Evolutionary conservation across 92 coral and sea anemone genomes (phyloP).

Genomic region (Zoanthus sociatus): DNA sequence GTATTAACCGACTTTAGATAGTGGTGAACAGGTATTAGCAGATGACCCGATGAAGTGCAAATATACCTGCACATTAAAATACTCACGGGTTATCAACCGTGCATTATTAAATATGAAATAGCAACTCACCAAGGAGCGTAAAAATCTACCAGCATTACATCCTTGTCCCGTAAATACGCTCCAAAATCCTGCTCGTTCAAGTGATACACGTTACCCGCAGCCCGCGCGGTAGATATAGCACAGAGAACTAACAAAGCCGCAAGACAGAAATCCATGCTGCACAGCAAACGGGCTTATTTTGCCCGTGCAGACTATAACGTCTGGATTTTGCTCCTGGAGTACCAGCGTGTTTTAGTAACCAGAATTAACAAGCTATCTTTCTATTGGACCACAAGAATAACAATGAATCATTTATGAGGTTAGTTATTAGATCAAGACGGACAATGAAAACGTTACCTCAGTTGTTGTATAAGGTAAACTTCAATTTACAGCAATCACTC

Average conservation of each 20-base stretch:
- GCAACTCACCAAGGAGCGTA: conserved; percentile 94
- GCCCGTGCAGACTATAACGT: conserved; percentile 29
- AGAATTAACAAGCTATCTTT: neutral
- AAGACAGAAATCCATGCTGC: conserved; percentile 39
- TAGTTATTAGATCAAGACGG: conserved; percentile 35
- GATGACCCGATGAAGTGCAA: neutral
- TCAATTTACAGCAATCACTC: conserved; percentile 37
- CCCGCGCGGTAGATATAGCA: conserved; percentile 10
- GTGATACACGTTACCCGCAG: conserved; percentile 71
- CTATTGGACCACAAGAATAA: conserved; percentile 7
- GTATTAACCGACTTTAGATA: neutral
- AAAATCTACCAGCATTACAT: conserved; percentile 95
- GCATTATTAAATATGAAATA: neutral
- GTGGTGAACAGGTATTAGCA: neutral
- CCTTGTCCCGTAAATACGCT: conserved; percentile 81
- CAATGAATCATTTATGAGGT: neutral
- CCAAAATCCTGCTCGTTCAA: conserved; percentile 87
- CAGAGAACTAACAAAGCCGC: conserved; percentile 11
- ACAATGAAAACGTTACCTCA: conserved; percentile 35
- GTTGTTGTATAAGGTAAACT: conserved; percentile 33
- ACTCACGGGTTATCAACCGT: conserved; percentile 35
- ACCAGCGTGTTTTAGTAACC: conserved; percentile 25
- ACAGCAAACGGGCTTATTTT: conserved; percentile 23
- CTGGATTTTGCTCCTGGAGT: conserved; percentile 10
- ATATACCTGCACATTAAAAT: conserved; percentile 2